Conservation (phyloP, 1,140 invertebrate genomes). For the Heliconius hermathena region DNA sequence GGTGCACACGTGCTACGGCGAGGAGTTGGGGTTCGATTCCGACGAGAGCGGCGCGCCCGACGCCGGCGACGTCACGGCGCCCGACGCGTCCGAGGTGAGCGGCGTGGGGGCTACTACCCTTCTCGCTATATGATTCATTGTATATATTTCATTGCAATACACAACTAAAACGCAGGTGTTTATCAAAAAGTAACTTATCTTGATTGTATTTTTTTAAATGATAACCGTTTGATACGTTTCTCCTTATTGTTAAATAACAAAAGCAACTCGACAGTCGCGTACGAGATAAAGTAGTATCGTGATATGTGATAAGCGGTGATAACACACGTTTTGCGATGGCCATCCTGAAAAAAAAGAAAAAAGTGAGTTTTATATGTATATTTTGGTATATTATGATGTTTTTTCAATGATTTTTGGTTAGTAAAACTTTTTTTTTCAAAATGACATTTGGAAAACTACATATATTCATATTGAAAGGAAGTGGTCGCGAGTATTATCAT, state of each 20-base stretch:
- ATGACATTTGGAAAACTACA: no score
- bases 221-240: neutral
- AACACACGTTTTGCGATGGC: neutral
- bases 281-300: neutral
- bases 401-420: no score
- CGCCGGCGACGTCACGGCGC: constrained; percentile 57
- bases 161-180: neutral
- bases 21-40: constrained; percentile 94
- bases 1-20: constrained; percentile 95
- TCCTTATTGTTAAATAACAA: neutral
- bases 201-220: neutral
- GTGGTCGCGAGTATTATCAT: no score
- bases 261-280: neutral
- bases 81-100: constrained; percentile 80
- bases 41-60: constrained; percentile 84
- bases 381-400: neutral
- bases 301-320: neutral
- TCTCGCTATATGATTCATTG: no score
- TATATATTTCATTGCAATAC: no score
- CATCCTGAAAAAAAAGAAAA: constrained; percentile 8
- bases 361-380: neutral
- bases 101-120: no score
- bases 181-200: neutral
- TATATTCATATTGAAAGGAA: no score
- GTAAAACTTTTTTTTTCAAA: no score